Evolutionary conservation across 2,797 vertebrate genomes (phyloP).

Genomic region (Macropodus opercularis): DNA sequence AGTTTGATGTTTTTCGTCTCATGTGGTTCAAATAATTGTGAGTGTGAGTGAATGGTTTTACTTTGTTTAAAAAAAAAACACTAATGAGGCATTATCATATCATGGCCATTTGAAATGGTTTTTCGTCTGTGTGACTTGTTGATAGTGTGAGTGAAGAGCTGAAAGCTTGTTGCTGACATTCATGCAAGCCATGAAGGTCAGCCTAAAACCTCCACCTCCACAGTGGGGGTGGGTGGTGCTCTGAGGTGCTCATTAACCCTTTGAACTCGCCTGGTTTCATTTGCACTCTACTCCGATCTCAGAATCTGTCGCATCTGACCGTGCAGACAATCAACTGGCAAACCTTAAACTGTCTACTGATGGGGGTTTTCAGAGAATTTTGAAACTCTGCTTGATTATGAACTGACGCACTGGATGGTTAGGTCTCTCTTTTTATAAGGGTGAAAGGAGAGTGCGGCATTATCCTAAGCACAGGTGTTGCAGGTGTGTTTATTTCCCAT

Average conservation of each 20-base stretch:
- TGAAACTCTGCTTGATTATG: too few species aligned
- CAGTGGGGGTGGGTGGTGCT: not conserved
- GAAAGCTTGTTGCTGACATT: conserved; percentile 21
- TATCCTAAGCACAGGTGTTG: not conserved
- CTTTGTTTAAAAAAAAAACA: conserved; percentile 26
- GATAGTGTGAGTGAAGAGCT: conserved; percentile 9
- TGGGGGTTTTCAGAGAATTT: not conserved
- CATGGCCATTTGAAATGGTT: conserved; percentile 23
- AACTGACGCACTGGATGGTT: not conserved
- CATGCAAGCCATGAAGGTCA: conserved; percentile 7
- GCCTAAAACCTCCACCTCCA: not conserved
- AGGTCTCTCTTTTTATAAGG: not conserved
- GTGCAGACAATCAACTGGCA: not conserved
- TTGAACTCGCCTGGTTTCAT: not conserved
- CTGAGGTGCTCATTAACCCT: not conserved
- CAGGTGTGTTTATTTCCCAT: not conserved
- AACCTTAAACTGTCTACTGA: not conserved
- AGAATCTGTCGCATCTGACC: not conserved
- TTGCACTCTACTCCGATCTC: not conserved
- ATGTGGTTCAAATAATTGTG: conserved; percentile 25
- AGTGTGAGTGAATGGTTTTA: conserved; percentile 18
- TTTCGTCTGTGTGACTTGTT: not conserved
- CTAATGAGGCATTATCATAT: conserved; percentile 11
- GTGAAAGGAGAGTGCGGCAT: not conserved
- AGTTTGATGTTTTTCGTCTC: conserved; percentile 38